Evolutionary conservation across 2,113 vertebrate genomes (phyloP).

Genomic region (Pelusios castaneus): DNA sequence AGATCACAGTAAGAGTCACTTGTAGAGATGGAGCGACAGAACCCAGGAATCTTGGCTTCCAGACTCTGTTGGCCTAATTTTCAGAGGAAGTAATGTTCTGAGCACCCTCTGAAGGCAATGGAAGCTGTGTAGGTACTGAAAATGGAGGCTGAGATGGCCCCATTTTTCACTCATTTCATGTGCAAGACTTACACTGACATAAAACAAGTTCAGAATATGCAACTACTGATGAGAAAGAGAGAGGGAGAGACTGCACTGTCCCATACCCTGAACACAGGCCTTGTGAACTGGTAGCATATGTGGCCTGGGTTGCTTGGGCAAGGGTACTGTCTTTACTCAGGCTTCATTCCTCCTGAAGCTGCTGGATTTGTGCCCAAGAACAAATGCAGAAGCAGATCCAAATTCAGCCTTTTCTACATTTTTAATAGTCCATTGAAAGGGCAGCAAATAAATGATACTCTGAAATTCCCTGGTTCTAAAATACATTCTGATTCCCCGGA

Average conservation of each 20-base stretch:
- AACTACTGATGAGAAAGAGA: not conserved
- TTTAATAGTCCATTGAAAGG: not conserved
- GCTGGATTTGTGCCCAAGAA: not conserved
- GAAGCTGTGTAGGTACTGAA: slow-evolving; percentile 45
- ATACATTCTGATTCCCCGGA: not conserved
- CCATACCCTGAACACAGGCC: not conserved
- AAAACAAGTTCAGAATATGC: not conserved
- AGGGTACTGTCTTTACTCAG: not conserved
- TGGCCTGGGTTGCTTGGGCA: not conserved
- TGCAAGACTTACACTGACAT: slow-evolving; percentile 37
- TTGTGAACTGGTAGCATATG: not conserved
- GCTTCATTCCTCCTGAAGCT: not conserved
- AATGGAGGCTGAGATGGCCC: slow-evolving; percentile 19
- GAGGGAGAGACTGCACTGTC: not conserved
- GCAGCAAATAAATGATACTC: not conserved
- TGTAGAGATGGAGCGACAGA: not conserved
- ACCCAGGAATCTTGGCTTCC: not conserved
- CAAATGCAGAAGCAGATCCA: not conserved
- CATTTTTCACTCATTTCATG: slow-evolving; percentile 43
- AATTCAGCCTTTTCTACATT: not conserved
- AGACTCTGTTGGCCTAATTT: not conserved
- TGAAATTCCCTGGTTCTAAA: not conserved
- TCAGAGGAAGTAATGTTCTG: slow-evolving; percentile 21
- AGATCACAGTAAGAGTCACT: slow-evolving; percentile 29
- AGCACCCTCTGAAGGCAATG: slow-evolving; percentile 30